Evolutionary conservation across 2,797 vertebrate species (phyloP).

Genomic region (Argentina silus): DNA sequence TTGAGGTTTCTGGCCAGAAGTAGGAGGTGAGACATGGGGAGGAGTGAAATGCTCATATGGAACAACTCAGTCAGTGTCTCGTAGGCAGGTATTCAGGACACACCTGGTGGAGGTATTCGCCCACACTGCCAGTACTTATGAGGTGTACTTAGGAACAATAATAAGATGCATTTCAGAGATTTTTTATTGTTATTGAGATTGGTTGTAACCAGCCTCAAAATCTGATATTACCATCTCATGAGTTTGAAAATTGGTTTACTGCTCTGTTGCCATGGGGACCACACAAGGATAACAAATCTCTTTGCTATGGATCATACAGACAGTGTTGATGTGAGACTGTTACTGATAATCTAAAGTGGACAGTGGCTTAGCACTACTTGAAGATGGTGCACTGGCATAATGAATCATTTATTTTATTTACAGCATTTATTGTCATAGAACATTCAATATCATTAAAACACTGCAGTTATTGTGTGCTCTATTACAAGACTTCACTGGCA

Average conservation of each 20-base stretch:
- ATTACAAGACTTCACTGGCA: slow-evolving; percentile 2
- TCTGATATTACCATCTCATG: not conserved
- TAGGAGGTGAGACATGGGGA: slow-evolving; percentile 22
- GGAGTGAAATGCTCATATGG: slow-evolving; percentile 6
- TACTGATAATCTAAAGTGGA: not conserved
- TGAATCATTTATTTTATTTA: not conserved
- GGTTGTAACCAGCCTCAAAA: not conserved
- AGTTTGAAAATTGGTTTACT: not conserved
- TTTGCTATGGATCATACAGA: not conserved
- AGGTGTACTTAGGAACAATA: slow-evolving; percentile 7
- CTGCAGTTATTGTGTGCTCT: not conserved
- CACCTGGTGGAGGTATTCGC: slow-evolving; percentile 58
- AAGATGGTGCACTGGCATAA: slow-evolving; percentile 30
- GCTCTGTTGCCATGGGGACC: not conserved
- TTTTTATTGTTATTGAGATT: slow-evolving; percentile 16
- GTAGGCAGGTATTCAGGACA: slow-evolving; percentile 39
- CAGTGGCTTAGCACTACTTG: slow-evolving; percentile 30
- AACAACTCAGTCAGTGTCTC: slow-evolving; percentile 6
- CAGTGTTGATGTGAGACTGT: slow-evolving; percentile 1
- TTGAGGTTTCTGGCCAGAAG: slow-evolving; percentile 23
- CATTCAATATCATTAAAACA: not conserved
- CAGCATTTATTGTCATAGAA: slow-evolving; percentile 16
- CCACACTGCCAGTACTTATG: slow-evolving; percentile 27
- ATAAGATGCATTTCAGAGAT: slow-evolving; percentile 14
- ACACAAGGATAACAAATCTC: not conserved